Evolutionary conservation across 2,888 invertebrate genomes (phyloP), one percentile per base, ranked within the genome.

Genomic region (Platycnemis pennipes): DNA sequence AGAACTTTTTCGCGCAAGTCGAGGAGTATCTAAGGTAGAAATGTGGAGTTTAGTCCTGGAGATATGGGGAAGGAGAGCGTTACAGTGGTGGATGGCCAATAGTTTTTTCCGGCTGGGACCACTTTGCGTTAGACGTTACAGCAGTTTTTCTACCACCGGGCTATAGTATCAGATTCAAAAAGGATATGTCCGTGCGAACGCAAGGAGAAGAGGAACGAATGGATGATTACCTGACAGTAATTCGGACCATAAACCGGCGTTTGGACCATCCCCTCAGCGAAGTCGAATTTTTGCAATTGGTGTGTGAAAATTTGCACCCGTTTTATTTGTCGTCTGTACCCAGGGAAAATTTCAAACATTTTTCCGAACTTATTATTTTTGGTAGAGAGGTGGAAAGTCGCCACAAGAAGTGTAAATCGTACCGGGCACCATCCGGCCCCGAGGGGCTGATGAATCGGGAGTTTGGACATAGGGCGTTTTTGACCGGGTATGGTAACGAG

Each of bases 151-250:
- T 86, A 31, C 86, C 42, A 11, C 42, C 86, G 42, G 86, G 86
- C 44, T 86, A 86, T 22, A 44, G 19, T 22, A 37, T 87, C 42
- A 37, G 49, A 5, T 49, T 49, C 49, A 87, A 42, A 44, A 7
- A 22, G 13, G 86, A 87, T 2, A 87, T 87, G 86, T 42, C 11
- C 13, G 8, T 42, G 22, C 44, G 86, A 42, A 42, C 86, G 8
- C 86, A 42, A 87, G 86, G 86, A 87, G 86, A 87, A 16, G 86
- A 4, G 44, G 86, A 42, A 42, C 44, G 86, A 42, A 87, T 87
- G 22, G 44, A 22, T 13, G 86, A 42, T 42, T 87, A 42, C 2
- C 22, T 87, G 8, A 87, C 86, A 5, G 86, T 11, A 8, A 31
- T 87, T 7, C 37, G 86, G 42, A 87, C 86, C 2, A 87, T 87